Conservation (phyloP, 2,888 invertebrate species). For the Pedicia rivosa region DNA sequence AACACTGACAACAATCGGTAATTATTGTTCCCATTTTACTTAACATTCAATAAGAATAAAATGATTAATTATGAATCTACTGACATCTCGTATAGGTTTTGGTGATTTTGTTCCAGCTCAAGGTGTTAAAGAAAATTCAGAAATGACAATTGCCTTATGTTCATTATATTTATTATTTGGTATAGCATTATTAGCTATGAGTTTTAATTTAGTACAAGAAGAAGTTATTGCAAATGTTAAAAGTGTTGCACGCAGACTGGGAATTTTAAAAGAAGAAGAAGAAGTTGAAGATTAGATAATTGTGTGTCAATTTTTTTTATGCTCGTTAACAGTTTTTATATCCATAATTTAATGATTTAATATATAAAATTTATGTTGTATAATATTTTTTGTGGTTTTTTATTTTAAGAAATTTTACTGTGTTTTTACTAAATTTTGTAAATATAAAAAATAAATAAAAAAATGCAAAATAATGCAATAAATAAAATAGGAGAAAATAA, state of each 20-base stretch:
- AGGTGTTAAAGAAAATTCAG: slow-evolving; percentile 27
- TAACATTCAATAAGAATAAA: too few species aligned
- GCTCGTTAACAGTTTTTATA: too few species aligned
- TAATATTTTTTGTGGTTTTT: too few species aligned
- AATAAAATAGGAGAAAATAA: too few species aligned
- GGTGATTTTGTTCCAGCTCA: slow-evolving; percentile 85
- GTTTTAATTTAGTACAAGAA: slow-evolving; percentile 90
- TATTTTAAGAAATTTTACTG: too few species aligned
- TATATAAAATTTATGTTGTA: too few species aligned
- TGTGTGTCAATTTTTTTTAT: background rate
- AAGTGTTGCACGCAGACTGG: slow-evolving; percentile 67
- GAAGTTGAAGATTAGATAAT: slow-evolving; percentile 30
- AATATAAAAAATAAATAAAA: too few species aligned
- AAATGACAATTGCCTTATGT: slow-evolving; percentile 56
- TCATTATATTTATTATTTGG: slow-evolving; percentile 88
- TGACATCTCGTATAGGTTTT: slow-evolving; percentile 36
- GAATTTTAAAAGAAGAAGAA: slow-evolving; percentile 69
- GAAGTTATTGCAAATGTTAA: slow-evolving; percentile 83
- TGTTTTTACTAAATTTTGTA: too few species aligned
- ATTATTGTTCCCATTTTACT: too few species aligned
- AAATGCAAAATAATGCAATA: too few species aligned
- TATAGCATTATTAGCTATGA: slow-evolving; percentile 88
- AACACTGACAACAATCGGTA: slow-evolving; percentile 75
- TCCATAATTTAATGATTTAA: too few species aligned
- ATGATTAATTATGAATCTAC: too few species aligned